phyloP scores from a whole-genome alignment of 2,888 invertebrate genomes.

The Tachystola acroxantha region DNA sequence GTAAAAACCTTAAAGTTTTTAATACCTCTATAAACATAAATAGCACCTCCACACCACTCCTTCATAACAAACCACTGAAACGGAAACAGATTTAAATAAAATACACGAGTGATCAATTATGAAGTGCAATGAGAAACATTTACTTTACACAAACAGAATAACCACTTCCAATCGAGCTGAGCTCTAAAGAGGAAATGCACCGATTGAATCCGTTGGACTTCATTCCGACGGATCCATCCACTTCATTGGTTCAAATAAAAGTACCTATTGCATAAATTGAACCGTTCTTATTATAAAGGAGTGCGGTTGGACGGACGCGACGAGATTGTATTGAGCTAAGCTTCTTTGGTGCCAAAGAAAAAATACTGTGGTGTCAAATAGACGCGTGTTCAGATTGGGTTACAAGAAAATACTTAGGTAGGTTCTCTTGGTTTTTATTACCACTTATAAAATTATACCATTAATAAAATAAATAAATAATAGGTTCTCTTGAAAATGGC shows the following conservation, averaged over 20 bases:
- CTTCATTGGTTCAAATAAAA: conserved; percentile 39
- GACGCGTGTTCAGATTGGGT: conserved; percentile 16
- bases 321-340: conserved; percentile 28
- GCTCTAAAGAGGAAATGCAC: conserved; percentile 25
- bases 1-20: too few species aligned
- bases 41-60: too few species aligned
- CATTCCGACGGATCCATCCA: conserved; percentile 18
- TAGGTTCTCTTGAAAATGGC: too few species aligned
- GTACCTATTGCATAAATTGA: conserved; percentile 40
- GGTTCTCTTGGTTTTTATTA: too few species aligned
- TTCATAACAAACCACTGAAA: too few species aligned
- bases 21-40: too few species aligned
- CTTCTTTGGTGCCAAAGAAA: conserved; percentile 26
- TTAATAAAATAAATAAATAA: too few species aligned
- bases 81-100: background rate
- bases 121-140: conserved; percentile 5
- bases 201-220: conserved; percentile 20
- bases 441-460: too few species aligned
- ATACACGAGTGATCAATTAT: background rate
- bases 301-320: conserved; percentile 18
- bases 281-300: conserved; percentile 30
- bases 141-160: conserved; percentile 11
- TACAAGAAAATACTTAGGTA: too few species aligned
- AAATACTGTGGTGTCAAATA: conserved; percentile 23
- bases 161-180: conserved; percentile 5